Conservation (phyloP, 2,888 invertebrate genomes). For the Ditula angustiorana region DNA sequence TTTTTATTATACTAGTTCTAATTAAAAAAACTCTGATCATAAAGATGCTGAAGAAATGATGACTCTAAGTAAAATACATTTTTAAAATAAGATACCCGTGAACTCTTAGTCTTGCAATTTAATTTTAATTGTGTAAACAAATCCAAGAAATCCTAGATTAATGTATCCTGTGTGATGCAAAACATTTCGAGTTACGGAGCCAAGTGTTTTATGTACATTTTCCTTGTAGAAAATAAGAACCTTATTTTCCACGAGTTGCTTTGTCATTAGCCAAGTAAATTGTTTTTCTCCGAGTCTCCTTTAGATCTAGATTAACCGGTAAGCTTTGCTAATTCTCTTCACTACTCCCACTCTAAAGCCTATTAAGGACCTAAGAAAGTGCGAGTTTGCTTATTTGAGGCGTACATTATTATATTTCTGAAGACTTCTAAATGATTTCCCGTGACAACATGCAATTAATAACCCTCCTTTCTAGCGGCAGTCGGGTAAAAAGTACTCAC, state of each 20-base stretch:
- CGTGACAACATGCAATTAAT: background rate
- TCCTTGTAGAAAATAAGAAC: background rate
- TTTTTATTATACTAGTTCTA: too few species aligned
- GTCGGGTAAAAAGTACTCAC: background rate
- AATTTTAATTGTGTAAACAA: background rate
- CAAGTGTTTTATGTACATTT: background rate
- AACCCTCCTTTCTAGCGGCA: too few species aligned
- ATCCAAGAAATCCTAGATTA: background rate
- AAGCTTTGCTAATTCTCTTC: constrained; percentile 56
- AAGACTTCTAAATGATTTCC: background rate
- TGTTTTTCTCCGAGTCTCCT: constrained; percentile 67
- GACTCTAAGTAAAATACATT: too few species aligned
- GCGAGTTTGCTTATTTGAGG: constrained; percentile 41
- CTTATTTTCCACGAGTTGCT: constrained; percentile 19
- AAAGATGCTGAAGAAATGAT: too few species aligned
- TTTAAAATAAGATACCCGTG: too few species aligned
- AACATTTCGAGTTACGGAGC: background rate
- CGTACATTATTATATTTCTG: constrained; percentile 2
- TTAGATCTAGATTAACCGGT: constrained; percentile 69
- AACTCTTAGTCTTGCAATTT: too few species aligned
- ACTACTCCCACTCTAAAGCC: constrained; percentile 19
- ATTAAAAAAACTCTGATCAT: too few species aligned
- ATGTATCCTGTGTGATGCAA: background rate
- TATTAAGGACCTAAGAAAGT: constrained; percentile 36
- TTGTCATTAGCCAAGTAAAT: constrained; percentile 67